These are phyloP conservation scores for Homarus americanus DNA, from an alignment of 1,140 invertebrate species.

Conservation along the genomic window DNA sequence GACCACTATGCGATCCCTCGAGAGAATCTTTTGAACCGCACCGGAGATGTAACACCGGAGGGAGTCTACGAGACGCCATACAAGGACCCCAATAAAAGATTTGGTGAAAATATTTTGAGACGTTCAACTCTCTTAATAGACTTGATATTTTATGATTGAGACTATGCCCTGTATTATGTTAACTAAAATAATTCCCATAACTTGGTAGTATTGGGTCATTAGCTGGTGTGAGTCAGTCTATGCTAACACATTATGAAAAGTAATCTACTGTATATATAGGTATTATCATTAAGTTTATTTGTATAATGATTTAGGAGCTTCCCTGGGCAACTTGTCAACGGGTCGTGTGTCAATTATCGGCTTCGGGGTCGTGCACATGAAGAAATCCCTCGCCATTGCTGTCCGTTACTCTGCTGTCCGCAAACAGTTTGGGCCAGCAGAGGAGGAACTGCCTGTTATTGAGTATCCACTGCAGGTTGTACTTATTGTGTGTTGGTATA, in stretches of 20 bases:
- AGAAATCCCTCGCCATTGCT: constrained; percentile 88
- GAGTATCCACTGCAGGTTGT: constrained; percentile 91
- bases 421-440: constrained; percentile 90
- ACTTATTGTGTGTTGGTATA: background rate
- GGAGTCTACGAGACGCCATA: constrained; percentile 87
- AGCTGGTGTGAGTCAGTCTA: too few relatives aligned
- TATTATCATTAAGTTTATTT: too few relatives aligned
- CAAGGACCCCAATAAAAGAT: constrained; percentile 87
- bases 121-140: background rate
- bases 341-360: constrained; percentile 85
- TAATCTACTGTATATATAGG: too few relatives aligned
- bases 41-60: constrained; percentile 90
- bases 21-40: constrained; percentile 90
- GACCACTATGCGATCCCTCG: constrained; percentile 90
- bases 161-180: too few relatives aligned
- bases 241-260: too few relatives aligned
- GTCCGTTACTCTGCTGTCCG: constrained; percentile 93
- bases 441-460: constrained; percentile 87
- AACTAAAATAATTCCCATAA: too few relatives aligned
- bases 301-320: constrained; percentile 81
- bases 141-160: background rate
- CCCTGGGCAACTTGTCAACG: constrained; percentile 90
- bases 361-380: constrained; percentile 85
- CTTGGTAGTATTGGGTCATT: too few relatives aligned
- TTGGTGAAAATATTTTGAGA: constrained; percentile 79